These are phyloP conservation scores for Morus bassanus DNA, from an alignment of 2,797 vertebrate genomes.

Conservation along the genomic window DNA sequence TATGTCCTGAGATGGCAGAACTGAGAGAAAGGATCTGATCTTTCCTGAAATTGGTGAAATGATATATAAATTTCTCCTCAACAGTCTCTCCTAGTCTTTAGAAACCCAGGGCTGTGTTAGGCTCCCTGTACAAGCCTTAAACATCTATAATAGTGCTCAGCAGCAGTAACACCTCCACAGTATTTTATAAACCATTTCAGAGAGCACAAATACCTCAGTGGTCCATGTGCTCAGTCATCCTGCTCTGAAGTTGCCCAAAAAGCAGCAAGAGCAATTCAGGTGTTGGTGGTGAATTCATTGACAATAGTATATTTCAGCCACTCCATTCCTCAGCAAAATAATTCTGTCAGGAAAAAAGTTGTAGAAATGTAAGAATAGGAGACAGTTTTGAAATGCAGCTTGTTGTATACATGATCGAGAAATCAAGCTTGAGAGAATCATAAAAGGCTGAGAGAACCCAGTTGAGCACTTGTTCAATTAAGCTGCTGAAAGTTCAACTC, in stretches of 20 bases:
- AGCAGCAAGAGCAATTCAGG: not conserved
- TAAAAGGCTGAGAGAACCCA: not conserved
- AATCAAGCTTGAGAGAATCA: not conserved
- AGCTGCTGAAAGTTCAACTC: not conserved
- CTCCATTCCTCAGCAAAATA: not conserved
- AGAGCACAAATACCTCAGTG: not conserved
- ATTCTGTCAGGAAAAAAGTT: not conserved
- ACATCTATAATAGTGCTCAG: not conserved
- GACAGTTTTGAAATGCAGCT: not conserved
- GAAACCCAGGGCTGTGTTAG: not conserved
- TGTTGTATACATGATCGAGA: not conserved
- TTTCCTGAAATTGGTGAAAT: not conserved
- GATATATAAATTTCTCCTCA: not conserved
- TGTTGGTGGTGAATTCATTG: not conserved
- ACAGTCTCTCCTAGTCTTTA: not conserved
- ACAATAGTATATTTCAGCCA: not conserved
- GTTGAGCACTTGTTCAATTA: not conserved
- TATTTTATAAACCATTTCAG: not conserved
- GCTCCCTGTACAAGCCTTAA: not conserved
- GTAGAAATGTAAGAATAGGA: not conserved
- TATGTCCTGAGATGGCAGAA: not conserved
- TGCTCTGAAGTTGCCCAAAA: not conserved
- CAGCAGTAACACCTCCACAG: not conserved
- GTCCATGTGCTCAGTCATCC: not conserved
- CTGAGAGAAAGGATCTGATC: not conserved